Base-by-base conservation (phyloP, 1,140 invertebrate genomes). In the Venturia canescens region DNA sequence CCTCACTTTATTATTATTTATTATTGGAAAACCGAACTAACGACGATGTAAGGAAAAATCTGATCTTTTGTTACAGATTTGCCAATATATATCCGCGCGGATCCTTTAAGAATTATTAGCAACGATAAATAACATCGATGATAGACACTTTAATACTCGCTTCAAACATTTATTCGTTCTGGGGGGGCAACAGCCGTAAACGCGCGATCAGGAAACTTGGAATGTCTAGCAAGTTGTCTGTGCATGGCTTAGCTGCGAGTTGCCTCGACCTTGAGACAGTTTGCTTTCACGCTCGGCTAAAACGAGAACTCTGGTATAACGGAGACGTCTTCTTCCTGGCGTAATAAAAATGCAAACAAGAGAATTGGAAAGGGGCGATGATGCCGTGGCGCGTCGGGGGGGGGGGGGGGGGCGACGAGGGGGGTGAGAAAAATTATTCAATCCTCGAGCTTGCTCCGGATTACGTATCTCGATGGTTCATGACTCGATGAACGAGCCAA, bases 231-330 rank as follows among this genome's bases (percentile, higher is more conserved):
- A 31, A 31, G 66, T 50, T 29, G 31, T 67, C 78, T 79, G 78
- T 18, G 60, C n/a, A n/a, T 53, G 27, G 23, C 23, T 23, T 26
- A 26, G 63, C 66, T 63, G 11, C 27, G 78, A 29, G 31, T 79
- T 34, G 66, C 78, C 66, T 44, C 70, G 78, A 79, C 78, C 78
- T 79, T 79, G 78, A 79, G 78, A 79, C 78, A 79, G 78, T 79
- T 79, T 53, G 67, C 78, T 79, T 79, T 79, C 78, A 78, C 71
- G 38, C 66, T 69, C 66, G 1, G 66, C 66, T 31, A 18, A 0
- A 69, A 31, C n/a, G 66, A 29, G 27, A 31, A 9, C 66, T 29
- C 29, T 66, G 1, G 23, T 66, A n/a, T n/a, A 57, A 57, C 7
- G 21, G 1, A 3, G n/a, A 11, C 23, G 23, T 27, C 23, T 26